Conservation (phyloP, 2,888 invertebrate genomes). For the Idaea biselata region DNA sequence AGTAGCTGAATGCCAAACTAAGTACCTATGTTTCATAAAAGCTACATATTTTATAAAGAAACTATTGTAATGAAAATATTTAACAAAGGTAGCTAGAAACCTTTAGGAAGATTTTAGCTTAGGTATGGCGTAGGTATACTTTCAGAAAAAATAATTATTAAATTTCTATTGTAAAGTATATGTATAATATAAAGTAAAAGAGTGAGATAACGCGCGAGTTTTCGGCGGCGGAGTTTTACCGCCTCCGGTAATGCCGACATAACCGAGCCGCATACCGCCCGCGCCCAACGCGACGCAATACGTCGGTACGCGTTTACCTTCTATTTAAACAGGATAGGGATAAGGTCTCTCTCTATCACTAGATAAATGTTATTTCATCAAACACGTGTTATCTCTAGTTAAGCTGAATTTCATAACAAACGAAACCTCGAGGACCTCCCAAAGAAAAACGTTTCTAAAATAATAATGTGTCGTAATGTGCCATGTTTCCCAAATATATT, state of each 20-base stretch:
- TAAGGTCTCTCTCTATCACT: background rate
- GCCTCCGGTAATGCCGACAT: background rate
- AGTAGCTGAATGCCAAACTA: no score
- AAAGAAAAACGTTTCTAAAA: no score
- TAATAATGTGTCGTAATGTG: no score
- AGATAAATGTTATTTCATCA: background rate
- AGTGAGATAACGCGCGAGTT: constrained; percentile 1
- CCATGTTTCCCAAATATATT: no score
- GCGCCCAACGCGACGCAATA: no score
- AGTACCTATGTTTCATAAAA: no score
- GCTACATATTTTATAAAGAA: no score
- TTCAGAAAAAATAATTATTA: background rate
- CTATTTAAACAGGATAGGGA: background rate
- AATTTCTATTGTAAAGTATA: background rate
- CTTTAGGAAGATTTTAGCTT: background rate
- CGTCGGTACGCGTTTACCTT: background rate
- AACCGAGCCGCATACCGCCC: background rate
- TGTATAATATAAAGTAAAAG: background rate
- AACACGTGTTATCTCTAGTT: background rate
- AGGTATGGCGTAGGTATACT: no score
- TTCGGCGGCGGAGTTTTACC: background rate
- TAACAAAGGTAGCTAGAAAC: background rate
- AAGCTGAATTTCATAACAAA: background rate
- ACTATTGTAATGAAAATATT: no score
- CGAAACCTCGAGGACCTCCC: background rate